Evolutionary conservation across 1,140 invertebrate species (phyloP), one percentile per base, ranked within the genome.

Genomic region (Catajapyx aquilonaris): DNA sequence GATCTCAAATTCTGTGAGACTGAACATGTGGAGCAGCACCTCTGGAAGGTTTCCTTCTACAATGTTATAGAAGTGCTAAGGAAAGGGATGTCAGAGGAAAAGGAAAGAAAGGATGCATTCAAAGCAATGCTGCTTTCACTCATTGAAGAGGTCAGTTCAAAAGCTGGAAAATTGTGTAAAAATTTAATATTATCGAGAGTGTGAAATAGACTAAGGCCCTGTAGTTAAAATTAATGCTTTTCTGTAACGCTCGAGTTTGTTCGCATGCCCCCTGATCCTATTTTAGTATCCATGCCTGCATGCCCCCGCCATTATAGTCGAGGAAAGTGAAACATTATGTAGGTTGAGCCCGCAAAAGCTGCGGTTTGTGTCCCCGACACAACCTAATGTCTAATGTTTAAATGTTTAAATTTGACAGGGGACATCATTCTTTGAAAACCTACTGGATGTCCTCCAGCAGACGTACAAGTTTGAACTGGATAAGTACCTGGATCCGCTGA

Each of bases 41-140:
- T 93, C 52, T 93, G 87, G 87, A 90, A 90, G 54, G 69, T 86
- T 39, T 60, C 85, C 0, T 93, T 83, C 56, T 83, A 93, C 51
- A 85, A 86, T 53, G 73, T 90, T 20, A 87, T 91, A 42, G 85
- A 91, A 56, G 63, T 76, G 37, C 57, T 81, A 43, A 60, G 77
- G 43, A 73, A 83, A 55, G 63, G 62, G 32, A 66, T 76, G 48
- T 49, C 53, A 13, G 34, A 35, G 11, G 17, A 20, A 13, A 18
- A 18, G 16, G 52, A 55, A 5, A 55, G 59, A 23, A 69, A 68
- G 40, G 64, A 71, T 4, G 52, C 68, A 44, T 69, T 72, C 41
- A 75, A 76, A 42, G 56, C 68, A 41, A 64, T 71, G 21, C 61
- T 86, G 48, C 56, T 79, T 25, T 64, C 65, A 44, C 66, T 86